Base-by-base conservation (phyloP, 2,888 invertebrate species). In the Cotesia congregata region DNA sequence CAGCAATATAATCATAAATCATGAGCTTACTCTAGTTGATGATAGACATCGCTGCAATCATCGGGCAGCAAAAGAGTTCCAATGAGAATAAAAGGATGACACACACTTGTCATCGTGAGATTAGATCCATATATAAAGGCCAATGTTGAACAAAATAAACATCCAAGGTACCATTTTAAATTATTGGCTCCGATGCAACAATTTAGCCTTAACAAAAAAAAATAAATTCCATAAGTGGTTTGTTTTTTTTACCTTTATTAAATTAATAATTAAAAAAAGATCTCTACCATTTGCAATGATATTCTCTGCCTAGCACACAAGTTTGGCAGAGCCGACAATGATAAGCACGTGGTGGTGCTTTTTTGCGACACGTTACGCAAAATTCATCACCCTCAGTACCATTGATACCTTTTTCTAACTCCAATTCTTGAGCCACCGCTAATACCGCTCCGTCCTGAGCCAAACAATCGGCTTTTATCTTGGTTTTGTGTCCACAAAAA, bases 241-340 rank as follows among this genome's bases (percentile, higher is more conserved):
- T 7, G 4, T 67, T 15, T 62, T 15, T 62, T 6, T 2, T 39
- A 69, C 39, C 38, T 5, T n/a, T 5, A 9, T 9, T 4, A 71
- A 70, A 6, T 40, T 20, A n/a, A 50, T 41, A 65, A 17, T 68
- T 69, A 40, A 6, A 67, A 78, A 69, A 41, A 69, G n/a, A 17
- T 9, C 9, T 62, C 88, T 90, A 94, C 95, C 95, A 96, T 86
- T 93, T 94, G 86, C 96, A 94, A 90, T 95, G 95, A 89, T 94
- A 95, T 86, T 94, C 95, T 83, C 94, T 92, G 81, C 94, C 93
- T 79, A 94, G 92, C 30, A 97, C 93, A 89, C 96, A 96, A 69
- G 93, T 93, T 86, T 96, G 94, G 88, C 98, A 98, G 75, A 95
- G 92, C 80, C 92, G 92, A 87, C 98, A 98, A 86, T 97, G 96